These are phyloP conservation scores for Bradypodion pumilum DNA, from an alignment of 2,797 vertebrate genomes.

Conservation along the genomic window DNA sequence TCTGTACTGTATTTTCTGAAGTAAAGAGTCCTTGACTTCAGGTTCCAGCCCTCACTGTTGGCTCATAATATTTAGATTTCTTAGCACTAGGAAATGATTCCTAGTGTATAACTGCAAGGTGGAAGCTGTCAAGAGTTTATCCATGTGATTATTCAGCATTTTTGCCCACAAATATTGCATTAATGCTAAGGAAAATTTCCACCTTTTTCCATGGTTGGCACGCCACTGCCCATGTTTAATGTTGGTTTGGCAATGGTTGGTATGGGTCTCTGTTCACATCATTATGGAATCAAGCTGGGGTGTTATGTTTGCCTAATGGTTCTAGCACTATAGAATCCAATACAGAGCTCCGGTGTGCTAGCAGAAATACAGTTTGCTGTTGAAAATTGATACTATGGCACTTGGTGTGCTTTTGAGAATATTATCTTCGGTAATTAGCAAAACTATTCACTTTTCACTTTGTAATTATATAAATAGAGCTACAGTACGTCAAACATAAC, in stretches of 20 bases:
- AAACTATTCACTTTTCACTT: constrained; percentile 25
- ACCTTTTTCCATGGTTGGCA: not conserved
- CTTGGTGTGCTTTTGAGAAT: not conserved
- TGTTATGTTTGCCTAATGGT: not conserved
- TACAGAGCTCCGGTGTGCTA: not conserved
- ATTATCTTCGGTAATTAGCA: constrained; percentile 13
- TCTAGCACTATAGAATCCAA: not conserved
- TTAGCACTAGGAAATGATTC: not conserved
- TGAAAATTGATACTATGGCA: not conserved
- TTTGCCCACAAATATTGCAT: not conserved
- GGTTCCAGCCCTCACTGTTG: not conserved
- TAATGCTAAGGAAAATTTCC: not conserved
- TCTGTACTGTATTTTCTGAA: not conserved
- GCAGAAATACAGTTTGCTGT: not conserved
- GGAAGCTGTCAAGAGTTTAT: not conserved
- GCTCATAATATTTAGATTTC: not conserved
- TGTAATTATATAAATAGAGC: constrained; percentile 51
- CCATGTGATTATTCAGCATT: not conserved
- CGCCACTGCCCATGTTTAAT: no score
- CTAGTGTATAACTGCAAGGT: not conserved
- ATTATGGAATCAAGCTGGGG: not conserved
- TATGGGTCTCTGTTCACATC: no score
- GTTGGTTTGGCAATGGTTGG: not conserved
- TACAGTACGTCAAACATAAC: constrained; percentile 39
- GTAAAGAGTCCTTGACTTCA: not conserved